These are phyloP conservation scores for Hydra vulgaris DNA, from an alignment of 30 jellyfish, hydroid and myxozoan species.

Conservation along the genomic window DNA sequence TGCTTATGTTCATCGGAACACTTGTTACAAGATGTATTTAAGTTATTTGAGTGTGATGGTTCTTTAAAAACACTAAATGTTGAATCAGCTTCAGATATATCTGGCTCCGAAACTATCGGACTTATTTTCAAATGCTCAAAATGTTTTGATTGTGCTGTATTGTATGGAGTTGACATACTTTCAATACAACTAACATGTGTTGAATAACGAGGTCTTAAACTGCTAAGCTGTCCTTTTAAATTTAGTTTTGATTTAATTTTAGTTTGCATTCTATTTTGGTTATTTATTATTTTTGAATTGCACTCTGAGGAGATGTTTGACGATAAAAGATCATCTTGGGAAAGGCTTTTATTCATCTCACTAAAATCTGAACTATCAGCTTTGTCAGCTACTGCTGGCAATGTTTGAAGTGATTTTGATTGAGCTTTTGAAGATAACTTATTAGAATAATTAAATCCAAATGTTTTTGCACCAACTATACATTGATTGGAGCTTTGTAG, in stretches of 20 bases:
- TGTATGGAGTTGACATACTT: constrained; percentile 29
- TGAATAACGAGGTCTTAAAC: constrained; percentile 14
- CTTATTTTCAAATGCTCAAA: constrained; percentile 26
- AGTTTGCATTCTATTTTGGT: not conserved
- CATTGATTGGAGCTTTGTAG: not conserved
- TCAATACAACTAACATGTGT: not conserved
- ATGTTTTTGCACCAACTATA: not conserved
- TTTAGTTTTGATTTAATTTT: not conserved
- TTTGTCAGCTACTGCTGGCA: not conserved
- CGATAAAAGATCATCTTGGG: not conserved
- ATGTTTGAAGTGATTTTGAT: not conserved
- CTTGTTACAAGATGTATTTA: not conserved
- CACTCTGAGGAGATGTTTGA: not conserved
- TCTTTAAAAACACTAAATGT: constrained; percentile 2
- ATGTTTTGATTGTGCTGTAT: constrained; percentile 11
- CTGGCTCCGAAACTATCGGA: not conserved
- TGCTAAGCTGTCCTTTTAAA: not conserved
- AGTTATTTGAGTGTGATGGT: not conserved
- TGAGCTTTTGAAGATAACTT: not conserved
- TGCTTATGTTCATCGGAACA: not conserved
- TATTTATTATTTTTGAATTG: not conserved
- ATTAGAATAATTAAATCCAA: not conserved
- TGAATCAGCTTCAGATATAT: constrained; percentile 8
- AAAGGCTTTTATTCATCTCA: not conserved
- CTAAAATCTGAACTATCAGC: not conserved